A percentile compares a stretch with the other conserved stretches of the same genome.
Conservation (phyloP, 1,140 invertebrate species). For the Contarinia nasturtii region DNA sequence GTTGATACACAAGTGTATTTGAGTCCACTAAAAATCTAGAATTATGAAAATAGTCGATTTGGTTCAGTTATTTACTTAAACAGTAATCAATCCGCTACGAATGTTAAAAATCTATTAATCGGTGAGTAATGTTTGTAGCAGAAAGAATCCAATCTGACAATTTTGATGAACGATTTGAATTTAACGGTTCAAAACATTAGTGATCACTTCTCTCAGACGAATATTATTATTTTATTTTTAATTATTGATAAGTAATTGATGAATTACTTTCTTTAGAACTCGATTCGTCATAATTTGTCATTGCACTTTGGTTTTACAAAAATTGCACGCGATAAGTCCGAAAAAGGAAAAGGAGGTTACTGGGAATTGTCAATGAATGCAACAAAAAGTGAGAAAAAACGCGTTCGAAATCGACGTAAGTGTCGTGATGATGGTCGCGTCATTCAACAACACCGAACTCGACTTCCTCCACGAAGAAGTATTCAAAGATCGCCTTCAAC, state of each 20-base stretch:
- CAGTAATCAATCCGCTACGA: too few relatives aligned
- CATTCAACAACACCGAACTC: not conserved
- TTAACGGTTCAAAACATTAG: too few relatives aligned
- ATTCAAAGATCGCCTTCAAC: not conserved
- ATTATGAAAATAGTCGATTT: too few relatives aligned
- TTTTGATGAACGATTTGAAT: too few relatives aligned
- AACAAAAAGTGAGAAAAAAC: slow-evolving; percentile 18
- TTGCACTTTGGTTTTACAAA: slow-evolving; percentile 21
- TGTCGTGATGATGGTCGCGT: too few relatives aligned
- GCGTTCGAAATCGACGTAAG: slow-evolving; percentile 15
- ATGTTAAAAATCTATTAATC: too few relatives aligned
- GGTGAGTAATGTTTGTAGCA: too few relatives aligned
- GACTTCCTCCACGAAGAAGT: not conserved
- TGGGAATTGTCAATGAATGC: slow-evolving; percentile 21
- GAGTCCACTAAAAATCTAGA: too few relatives aligned
- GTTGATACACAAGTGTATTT: too few relatives aligned
- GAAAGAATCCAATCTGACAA: too few relatives aligned
- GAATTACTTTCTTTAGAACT: slow-evolving; percentile 13
- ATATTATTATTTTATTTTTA: slow-evolving; percentile 1
- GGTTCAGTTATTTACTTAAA: too few relatives aligned
- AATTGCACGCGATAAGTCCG: slow-evolving; percentile 16
- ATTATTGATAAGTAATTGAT: too few relatives aligned
- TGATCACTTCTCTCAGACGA: not conserved
- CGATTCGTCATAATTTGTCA: slow-evolving; percentile 21
- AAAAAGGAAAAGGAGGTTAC: slow-evolving; percentile 22